Evolutionary conservation across 2,797 vertebrate species (phyloP).

Genomic region (Pristis pectinata): DNA sequence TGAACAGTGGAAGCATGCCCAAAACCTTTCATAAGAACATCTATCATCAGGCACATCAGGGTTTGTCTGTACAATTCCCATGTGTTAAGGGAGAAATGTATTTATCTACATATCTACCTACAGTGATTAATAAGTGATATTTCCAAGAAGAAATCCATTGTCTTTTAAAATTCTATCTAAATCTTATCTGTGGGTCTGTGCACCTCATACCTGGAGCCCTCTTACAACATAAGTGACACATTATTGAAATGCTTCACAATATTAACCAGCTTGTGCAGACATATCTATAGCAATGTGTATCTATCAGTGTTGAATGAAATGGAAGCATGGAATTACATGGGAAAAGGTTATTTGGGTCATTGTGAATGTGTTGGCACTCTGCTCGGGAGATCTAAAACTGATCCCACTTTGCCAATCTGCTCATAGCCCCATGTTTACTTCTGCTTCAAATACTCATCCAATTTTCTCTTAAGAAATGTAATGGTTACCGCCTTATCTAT

Average conservation of each 20-base stretch:
- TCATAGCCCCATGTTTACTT: not conserved
- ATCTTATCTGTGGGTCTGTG: not conserved
- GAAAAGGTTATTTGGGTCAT: not conserved
- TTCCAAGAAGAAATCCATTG: not conserved
- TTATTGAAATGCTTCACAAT: not conserved
- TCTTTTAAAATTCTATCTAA: not conserved
- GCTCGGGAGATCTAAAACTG: not conserved
- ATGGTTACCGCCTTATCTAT: not conserved
- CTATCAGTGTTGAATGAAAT: not conserved
- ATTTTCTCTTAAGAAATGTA: not conserved
- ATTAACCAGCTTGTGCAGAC: no score
- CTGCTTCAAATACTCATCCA: not conserved
- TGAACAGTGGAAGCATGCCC: not conserved
- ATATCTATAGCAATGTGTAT: not conserved
- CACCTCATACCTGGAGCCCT: not conserved
- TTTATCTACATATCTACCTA: not conserved
- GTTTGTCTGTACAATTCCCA: not conserved
- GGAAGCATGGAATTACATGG: not conserved
- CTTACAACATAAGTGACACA: not conserved
- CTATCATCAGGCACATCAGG: not conserved
- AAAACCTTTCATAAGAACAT: not conserved
- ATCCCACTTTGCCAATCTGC: not conserved
- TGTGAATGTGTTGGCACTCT: not conserved
- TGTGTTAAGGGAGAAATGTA: not conserved
- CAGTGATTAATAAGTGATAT: not conserved